These are phyloP conservation scores for Hyposoter dolosus DNA, from an alignment of 2,888 invertebrate genomes.

Conservation along the genomic window DNA sequence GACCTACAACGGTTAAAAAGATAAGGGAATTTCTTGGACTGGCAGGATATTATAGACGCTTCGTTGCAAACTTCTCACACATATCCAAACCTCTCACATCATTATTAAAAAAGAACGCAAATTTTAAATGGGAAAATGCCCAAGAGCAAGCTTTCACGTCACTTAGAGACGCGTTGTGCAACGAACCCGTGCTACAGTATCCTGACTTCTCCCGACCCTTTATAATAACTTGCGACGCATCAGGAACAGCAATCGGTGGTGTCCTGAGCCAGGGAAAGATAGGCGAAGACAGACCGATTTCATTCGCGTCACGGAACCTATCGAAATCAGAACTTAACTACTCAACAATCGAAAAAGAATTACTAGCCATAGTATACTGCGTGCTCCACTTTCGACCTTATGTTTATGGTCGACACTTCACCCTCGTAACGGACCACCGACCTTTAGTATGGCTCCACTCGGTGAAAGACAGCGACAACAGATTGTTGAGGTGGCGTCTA, in stretches of 20 bases:
- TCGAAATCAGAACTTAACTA: constrained; percentile 61
- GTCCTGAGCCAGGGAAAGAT: constrained; percentile 62
- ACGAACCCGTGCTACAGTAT: constrained; percentile 59
- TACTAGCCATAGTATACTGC: constrained; percentile 38
- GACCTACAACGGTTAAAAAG: constrained; percentile 58
- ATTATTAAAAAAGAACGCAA: constrained; percentile 49
- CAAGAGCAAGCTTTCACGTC: constrained; percentile 52
- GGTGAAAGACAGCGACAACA: constrained; percentile 19
- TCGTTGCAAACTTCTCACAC: constrained; percentile 66
- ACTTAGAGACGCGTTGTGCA: constrained; percentile 41
- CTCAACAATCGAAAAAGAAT: constrained; percentile 66
- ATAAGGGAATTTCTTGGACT: constrained; percentile 69
- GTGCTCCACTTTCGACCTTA: constrained; percentile 58
- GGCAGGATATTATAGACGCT: constrained; percentile 69
- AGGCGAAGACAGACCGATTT: constrained; percentile 58
- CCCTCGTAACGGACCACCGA: constrained; percentile 61
- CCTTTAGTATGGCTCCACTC: constrained; percentile 51
- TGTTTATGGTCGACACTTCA: constrained; percentile 58
- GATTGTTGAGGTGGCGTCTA: constrained; percentile 6
- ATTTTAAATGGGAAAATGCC: constrained; percentile 43
- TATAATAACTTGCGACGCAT: constrained; percentile 66
- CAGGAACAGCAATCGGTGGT: constrained; percentile 54
- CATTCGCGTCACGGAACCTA: constrained; percentile 58
- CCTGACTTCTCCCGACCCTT: constrained; percentile 60
- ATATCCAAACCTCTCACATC: constrained; percentile 66